Percentiles rank a stretch among this genome's conserved stretches.
Evolutionary conservation across 2,113 vertebrate species (phyloP).

Genomic region (Aviceda subcristata): DNA sequence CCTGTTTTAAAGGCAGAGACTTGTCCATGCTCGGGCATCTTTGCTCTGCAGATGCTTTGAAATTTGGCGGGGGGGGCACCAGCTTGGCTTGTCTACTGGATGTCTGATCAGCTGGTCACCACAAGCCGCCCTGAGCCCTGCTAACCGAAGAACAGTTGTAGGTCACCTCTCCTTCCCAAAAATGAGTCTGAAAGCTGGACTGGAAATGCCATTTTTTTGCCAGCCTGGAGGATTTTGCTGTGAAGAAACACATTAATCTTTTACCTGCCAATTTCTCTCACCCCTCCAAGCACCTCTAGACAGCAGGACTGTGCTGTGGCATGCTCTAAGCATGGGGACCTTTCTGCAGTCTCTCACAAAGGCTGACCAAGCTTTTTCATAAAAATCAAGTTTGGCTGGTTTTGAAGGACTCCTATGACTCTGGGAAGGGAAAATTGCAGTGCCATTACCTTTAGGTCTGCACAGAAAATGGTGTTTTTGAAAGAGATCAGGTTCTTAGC

Average conservation of each 20-base stretch:
- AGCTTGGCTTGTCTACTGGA: not conserved
- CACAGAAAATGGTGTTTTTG: not conserved
- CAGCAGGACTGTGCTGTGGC: not conserved
- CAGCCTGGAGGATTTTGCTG: not conserved
- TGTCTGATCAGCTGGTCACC: not conserved
- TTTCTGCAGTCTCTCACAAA: not conserved
- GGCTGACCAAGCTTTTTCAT: not conserved
- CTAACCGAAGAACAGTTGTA: not conserved
- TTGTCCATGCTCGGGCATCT: not conserved
- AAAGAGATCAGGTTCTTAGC: not conserved
- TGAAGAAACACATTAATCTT: not conserved
- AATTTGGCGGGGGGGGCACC: not conserved
- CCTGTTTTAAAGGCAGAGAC: not conserved
- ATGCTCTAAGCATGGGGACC: not conserved
- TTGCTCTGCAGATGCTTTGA: not conserved
- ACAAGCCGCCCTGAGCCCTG: not conserved
- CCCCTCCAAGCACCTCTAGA: not conserved
- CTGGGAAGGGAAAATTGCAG: not conserved
- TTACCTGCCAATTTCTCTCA: not conserved
- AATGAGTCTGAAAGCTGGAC: not conserved
- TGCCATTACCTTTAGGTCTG: not conserved
- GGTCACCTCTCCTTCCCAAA: not conserved
- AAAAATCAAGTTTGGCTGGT: not conserved
- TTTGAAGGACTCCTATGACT: not conserved
- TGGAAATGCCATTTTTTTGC: not conserved